Evolutionary conservation across 2,113 vertebrate species (phyloP), one percentile per base, ranked within the genome.

Genomic region (Heterotis niloticus): DNA sequence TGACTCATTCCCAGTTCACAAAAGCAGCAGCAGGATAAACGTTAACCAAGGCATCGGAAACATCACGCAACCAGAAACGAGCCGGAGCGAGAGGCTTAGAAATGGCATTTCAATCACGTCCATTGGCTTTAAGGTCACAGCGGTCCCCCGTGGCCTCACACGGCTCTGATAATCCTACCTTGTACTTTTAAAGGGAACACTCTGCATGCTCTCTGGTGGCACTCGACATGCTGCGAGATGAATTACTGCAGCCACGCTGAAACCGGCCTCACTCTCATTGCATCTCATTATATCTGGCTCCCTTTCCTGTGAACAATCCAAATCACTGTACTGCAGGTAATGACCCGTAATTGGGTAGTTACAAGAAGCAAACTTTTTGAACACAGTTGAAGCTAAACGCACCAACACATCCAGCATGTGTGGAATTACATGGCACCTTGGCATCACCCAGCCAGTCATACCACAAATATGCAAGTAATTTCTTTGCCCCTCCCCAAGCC

Each of bases 11-110:
- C 68, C n/a, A 75, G 67, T 78, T 86, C 74, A 83, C 64, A 72
- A 81, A 78, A 2, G 81, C 80, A 79, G 82, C 86, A 81, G 83
- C 66, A 52, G 26, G 81, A 84, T 80, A 83, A 84, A 86, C 71
- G 62, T 80, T 80, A 78, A 44, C 75, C 51, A 65, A 59, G 57
- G 12, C 57, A 59, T 9, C 57, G 12, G 29, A 13, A 65, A 0
- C 5, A n/a, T 80, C 67, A 81, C 81, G 80, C 73, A 75, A 20
- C 34, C 44, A 60, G 81, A 14, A 56, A 24, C 11, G 13, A 13
- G 17, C 56, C 59, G 17, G 28, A n/a, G 28, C 7, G 34, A 14
- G 52, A 71, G 67, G 20, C n/a, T 54, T 10, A 20, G 70, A 79
- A 65, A 79, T 54, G 16, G 67, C 23, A 75, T 80, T 68, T 67